Evolutionary conservation across 2,797 vertebrate genomes (phyloP).

Genomic region (Peromyscus eremicus): DNA sequence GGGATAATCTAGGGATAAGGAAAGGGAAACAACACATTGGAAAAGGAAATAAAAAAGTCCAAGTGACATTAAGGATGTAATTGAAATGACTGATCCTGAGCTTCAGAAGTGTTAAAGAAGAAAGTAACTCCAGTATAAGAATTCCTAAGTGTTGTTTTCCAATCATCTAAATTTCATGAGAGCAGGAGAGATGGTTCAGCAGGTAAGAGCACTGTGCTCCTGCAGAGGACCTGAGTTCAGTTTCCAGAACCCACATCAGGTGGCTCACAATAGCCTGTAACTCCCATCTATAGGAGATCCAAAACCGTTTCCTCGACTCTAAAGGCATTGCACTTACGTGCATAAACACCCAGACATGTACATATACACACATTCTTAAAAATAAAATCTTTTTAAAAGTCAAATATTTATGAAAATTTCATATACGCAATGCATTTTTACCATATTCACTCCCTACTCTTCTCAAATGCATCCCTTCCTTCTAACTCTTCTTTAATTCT

Average conservation of each 20-base stretch:
- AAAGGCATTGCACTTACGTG: background rate
- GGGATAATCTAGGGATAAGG: background rate
- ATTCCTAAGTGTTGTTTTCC: constrained; percentile 28
- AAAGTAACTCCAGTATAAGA: constrained; percentile 26
- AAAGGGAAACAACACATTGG: background rate
- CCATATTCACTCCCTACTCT: background rate
- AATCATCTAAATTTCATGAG: constrained; percentile 18
- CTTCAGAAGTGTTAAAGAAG: constrained; percentile 26
- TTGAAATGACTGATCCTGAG: background rate
- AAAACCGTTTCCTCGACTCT: background rate
- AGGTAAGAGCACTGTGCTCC: background rate
- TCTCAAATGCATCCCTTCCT: background rate
- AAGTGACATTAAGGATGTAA: constrained; percentile 21
- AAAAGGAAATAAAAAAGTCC: constrained; percentile 31
- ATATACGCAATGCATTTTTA: background rate
- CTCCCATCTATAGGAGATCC: background rate
- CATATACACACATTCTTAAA: background rate
- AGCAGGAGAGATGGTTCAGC: background rate
- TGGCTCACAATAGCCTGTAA: background rate
- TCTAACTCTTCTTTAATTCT: background rate
- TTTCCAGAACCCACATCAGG: background rate
- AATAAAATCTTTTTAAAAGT: background rate
- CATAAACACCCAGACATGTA: background rate
- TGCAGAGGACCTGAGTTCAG: background rate
- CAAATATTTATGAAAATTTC: background rate